Evolutionary conservation across 2,113 vertebrate genomes (phyloP), one percentile per base, ranked within the genome.

Genomic region (Callospermophilus lateralis): DNA sequence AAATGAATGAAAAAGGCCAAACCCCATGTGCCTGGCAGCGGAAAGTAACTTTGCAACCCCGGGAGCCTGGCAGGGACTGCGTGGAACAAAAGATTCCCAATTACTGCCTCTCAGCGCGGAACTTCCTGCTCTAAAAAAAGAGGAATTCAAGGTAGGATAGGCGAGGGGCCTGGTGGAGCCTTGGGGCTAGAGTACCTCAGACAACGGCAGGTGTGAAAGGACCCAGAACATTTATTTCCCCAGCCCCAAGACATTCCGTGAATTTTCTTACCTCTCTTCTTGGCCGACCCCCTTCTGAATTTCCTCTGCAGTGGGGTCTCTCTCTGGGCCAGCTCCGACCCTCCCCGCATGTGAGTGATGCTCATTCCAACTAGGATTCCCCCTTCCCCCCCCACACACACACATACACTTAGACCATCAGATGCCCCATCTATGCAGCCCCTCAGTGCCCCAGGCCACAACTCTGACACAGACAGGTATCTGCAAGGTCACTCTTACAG

Each of bases 1-100:
- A 93, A 95, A 58, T 53, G 96, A 78, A 68, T 89, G 83, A 80
- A 92, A 97, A 98, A 97, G 90, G 8, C 37, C 79, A 89, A 90
- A 79, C 45, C 7, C 30, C 63, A 58, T 53, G 94, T 4, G 53
- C 20, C 34, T 91, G 76, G 93, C 73, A 42, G 16, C 83, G 63
- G 48, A 92, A 91, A 93, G 78, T 72, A 34, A 37, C 61, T 97
- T 48, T 97, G 86, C 45, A 61, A 94, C 53, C 58, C 48, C 1
- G 32, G 84, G 45, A 96, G 88, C 22, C 4, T 73, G 20, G 90
- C 84, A 95, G 87, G 80, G 53, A 73, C 86, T 90, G 37, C 73
- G 84, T 90, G 73, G 73, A 97, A 96, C 76, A 97, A 96, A 97
- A 92, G 72, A 76, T 68, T 32, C 13, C 4, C 78, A 90, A 10